phyloP scores from a whole-genome alignment of 2,888 invertebrate species.

The Smittia sp. region DNA sequence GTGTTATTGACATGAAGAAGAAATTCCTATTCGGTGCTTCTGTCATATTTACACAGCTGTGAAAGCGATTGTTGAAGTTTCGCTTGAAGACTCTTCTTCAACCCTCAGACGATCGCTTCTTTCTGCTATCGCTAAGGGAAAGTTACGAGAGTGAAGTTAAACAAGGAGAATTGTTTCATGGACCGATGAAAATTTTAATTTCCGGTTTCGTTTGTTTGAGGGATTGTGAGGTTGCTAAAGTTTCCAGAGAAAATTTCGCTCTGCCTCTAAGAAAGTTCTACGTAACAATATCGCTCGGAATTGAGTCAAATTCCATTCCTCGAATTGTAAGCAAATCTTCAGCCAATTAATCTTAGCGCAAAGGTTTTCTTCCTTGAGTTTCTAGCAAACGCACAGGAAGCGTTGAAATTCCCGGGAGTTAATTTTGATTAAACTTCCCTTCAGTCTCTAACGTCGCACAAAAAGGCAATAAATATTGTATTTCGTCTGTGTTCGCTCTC shows the following conservation, averaged over 20 bases:
- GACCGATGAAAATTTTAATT: conserved; percentile 39
- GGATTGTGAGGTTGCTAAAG: neutral
- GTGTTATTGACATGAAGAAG: conserved; percentile 2
- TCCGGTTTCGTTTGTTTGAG: conserved; percentile 32
- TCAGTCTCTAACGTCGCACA: too few relatives aligned
- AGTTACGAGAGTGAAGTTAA: neutral
- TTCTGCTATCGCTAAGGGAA: neutral
- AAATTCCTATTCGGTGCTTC: neutral
- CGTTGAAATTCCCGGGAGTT: too few relatives aligned
- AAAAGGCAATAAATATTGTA: neutral
- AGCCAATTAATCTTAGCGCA: too few relatives aligned
- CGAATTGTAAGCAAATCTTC: too few relatives aligned
- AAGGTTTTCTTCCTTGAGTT: too few relatives aligned
- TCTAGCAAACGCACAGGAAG: too few relatives aligned
- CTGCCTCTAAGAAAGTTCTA: too few relatives aligned
- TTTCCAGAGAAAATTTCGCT: neutral
- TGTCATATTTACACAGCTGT: neutral
- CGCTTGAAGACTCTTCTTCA: neutral
- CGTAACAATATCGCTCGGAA: too few relatives aligned
- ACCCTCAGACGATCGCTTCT: too few relatives aligned
- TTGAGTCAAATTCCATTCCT: too few relatives aligned
- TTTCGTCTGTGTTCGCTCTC: neutral
- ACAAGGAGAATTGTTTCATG: conserved; percentile 19
- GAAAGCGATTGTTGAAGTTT: neutral
- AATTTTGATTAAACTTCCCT: too few relatives aligned